phyloP scores from a whole-genome alignment of 2,888 invertebrate species.

The Drosophila antonietae region DNA sequence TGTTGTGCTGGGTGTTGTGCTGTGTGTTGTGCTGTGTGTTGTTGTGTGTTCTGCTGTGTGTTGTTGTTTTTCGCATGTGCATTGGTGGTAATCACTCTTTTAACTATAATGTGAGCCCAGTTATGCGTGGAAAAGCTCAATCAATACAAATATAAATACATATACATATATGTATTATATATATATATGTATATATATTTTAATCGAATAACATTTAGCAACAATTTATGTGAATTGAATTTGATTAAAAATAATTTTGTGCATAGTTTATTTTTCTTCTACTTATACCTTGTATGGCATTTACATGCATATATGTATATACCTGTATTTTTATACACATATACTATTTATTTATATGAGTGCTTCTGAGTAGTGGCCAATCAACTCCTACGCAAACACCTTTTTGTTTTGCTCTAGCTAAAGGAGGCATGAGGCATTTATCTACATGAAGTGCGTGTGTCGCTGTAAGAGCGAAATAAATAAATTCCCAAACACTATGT shows the following conservation, averaged over 20 bases:
- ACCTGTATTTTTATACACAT: background rate
- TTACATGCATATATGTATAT: background rate
- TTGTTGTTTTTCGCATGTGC: constrained; percentile 16
- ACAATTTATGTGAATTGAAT: background rate
- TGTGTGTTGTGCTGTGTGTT: too few species aligned
- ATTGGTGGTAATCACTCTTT: constrained; percentile 32
- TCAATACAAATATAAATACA: constrained; percentile 1
- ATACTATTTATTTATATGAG: background rate
- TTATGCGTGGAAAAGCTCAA: constrained; percentile 3
- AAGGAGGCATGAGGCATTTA: constrained; percentile 27
- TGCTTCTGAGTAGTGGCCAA: constrained; percentile 14
- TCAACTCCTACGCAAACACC: constrained; percentile 24
- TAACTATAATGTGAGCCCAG: constrained; percentile 27
- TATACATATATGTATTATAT: too few species aligned
- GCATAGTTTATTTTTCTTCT: background rate
- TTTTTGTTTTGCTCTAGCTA: constrained; percentile 8
- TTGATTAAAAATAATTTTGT: background rate
- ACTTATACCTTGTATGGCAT: background rate
- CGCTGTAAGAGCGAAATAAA: constrained; percentile 15
- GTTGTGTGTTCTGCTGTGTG: constrained; percentile 25
- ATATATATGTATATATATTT: background rate
- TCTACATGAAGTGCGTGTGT: constrained; percentile 11
- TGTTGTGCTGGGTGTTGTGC: constrained; percentile 18
- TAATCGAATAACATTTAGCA: background rate
- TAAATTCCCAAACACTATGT: constrained; percentile 32